Base-by-base conservation (phyloP, 2,888 invertebrate species). In the Trichogramma dendrolimi region DNA sequence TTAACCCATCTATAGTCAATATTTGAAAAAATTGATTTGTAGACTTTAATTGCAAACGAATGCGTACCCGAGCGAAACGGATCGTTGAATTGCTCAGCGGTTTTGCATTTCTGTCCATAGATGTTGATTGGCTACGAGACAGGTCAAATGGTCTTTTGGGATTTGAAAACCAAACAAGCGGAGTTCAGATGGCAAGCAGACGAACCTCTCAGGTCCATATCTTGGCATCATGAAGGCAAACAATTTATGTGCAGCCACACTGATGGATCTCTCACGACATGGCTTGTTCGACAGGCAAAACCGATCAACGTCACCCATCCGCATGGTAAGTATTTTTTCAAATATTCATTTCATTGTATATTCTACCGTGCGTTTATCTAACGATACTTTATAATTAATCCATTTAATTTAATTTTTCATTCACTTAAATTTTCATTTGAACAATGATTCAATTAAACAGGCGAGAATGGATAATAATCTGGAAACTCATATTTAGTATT, bases 221-320 rank as follows among this genome's bases (percentile, higher is more conserved):
- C 93, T 67, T 99, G 99, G 99, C 96, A 97, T 80, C 90, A 92
- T 82, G 98, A 99, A 81, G 99, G 97, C 69, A 96, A 95, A 82
- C 92, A 94, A 81, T 93, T 99, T 79, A 92, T 99, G 89, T 90
- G 91, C 71, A 93, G 94, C 73, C 98, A 99, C 81, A 87, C 87
- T 49, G 97, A 99, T 82, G 99, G 99, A 66, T 95, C 94, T 63
- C 86, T 99, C 64, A 91, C 93, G 72, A 94, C 95, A 60, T 99
- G 97, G 97, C 90, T 86, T 74, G 83, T 91, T 64, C 87, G 90
- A 75, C 86, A 88, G 71, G 83, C 86, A 59, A 88, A 93, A 78
- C 93, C 95, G 49, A 82, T 88, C 71, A 89, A 88, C 72, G 84
- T 92, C 74, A 88, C 91, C 58, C 92, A 91, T 83, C 97, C 97